Conservation (phyloP, 2,113 vertebrate genomes). For the Pogonocichla stellata region DNA sequence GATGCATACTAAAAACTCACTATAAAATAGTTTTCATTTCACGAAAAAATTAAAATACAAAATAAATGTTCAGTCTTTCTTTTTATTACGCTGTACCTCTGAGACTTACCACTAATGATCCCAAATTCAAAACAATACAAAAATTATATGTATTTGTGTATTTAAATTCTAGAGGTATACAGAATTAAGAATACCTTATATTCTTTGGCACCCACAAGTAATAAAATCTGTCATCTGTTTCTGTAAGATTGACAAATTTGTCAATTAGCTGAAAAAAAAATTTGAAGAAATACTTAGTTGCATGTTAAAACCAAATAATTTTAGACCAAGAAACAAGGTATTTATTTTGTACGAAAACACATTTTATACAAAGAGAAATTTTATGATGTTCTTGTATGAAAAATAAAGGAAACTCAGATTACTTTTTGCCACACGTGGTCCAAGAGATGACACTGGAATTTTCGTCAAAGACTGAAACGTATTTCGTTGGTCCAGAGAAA, state of each 20-base stretch:
- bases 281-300: background rate
- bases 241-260: background rate
- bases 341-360: background rate
- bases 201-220: background rate
- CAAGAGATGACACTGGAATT: background rate
- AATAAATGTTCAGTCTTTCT: background rate
- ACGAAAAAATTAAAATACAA: background rate
- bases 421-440: background rate
- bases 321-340: background rate
- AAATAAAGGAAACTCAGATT: background rate
- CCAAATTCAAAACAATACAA: background rate
- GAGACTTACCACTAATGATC: background rate
- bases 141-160: background rate
- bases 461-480: background rate
- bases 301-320: conserved; percentile 21
- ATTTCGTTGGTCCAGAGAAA: background rate
- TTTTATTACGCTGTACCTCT: background rate
- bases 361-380: background rate
- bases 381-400: background rate
- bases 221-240: background rate
- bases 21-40: background rate
- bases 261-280: conserved; percentile 9
- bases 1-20: fast-evolving
- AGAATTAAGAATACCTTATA: background rate
- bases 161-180: background rate